Conservation (phyloP, 2,888 invertebrate species). For the Rotaria magnacalcarata region DNA sequence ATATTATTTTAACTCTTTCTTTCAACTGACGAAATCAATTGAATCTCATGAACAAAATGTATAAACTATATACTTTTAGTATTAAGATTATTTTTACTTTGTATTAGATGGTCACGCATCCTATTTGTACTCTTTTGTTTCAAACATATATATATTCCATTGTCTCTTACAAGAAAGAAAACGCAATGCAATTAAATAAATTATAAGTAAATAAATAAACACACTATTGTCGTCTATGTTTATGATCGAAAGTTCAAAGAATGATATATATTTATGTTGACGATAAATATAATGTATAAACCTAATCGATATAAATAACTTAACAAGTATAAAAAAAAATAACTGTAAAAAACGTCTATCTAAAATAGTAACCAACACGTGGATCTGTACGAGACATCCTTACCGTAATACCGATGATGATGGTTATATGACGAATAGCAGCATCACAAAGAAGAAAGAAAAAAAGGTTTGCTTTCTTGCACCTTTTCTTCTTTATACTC, state of each 20-base stretch:
- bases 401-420: background rate
- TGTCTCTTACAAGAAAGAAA: background rate
- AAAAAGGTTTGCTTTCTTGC: background rate
- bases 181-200: background rate
- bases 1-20: background rate
- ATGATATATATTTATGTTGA: background rate
- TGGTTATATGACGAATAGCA: background rate
- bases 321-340: background rate
- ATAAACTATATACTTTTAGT: background rate
- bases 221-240: background rate
- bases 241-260: background rate
- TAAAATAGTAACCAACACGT: background rate
- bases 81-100: background rate
- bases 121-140: background rate
- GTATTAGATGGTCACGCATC: background rate
- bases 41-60: background rate
- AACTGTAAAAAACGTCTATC: background rate
- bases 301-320: background rate
- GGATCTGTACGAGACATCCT: background rate
- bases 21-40: background rate
- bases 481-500: background rate
- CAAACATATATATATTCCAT: background rate
- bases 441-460: background rate
- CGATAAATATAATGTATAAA: background rate
- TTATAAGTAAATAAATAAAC: background rate